Percentiles rank a stretch among this genome's conserved stretches.
phyloP scores from a whole-genome alignment of 1,140 invertebrate genomes.

The Nasonia giraulti region DNA sequence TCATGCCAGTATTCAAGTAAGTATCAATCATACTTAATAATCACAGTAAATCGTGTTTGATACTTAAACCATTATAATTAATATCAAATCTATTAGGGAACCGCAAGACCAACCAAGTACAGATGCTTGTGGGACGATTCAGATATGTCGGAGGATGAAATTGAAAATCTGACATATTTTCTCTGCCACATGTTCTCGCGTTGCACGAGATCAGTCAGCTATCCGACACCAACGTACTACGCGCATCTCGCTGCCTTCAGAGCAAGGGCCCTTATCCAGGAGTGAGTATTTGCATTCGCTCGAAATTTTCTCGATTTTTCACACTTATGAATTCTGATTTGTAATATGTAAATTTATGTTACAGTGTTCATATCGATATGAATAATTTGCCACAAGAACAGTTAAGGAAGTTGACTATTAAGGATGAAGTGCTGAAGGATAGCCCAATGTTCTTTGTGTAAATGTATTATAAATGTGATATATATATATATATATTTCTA shows the following conservation, averaged over 20 bases:
- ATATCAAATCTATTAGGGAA: conserved; percentile 79
- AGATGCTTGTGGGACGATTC: conserved; percentile 89
- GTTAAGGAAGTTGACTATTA: conserved; percentile 52
- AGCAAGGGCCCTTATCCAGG: conserved; percentile 75
- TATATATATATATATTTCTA: too few relatives aligned
- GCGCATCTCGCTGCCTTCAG: conserved; percentile 93
- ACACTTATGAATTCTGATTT: not conserved
- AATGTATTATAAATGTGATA: conserved; percentile 4
- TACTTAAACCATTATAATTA: too few relatives aligned
- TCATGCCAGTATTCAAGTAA: conserved; percentile 80
- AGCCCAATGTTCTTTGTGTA: conserved; percentile 72
- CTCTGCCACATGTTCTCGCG: conserved; percentile 92
- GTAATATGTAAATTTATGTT: conserved; percentile 47
- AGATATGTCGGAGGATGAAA: conserved; percentile 82
- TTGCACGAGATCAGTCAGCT: conserved; percentile 91
- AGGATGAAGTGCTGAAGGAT: conserved; percentile 49
- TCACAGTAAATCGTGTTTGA: too few relatives aligned
- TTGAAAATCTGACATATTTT: conserved; percentile 90
- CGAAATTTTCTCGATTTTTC: not conserved
- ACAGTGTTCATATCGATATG: conserved; percentile 57
- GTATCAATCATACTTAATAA: conserved; percentile 32
- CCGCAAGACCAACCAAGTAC: conserved; percentile 91
- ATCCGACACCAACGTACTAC: conserved; percentile 95
- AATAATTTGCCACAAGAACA: conserved; percentile 57
- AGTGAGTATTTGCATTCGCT: conserved; percentile 65